Evolutionary conservation across 2,888 invertebrate genomes (phyloP).

Genomic region (Incurvaria masculella): DNA sequence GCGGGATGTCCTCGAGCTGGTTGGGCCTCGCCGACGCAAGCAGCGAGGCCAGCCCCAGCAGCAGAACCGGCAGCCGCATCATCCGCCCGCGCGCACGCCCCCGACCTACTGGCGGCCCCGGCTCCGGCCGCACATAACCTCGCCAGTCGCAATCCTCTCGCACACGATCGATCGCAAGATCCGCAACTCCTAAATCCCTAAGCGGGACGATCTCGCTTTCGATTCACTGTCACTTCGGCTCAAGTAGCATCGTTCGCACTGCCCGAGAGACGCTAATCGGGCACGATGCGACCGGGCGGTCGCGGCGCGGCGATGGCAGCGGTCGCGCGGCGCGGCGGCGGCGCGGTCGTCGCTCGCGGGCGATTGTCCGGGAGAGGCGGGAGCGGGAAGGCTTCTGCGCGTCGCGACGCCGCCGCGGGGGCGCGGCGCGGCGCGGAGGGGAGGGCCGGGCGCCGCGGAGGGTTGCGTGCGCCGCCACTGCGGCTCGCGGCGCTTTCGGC

Average conservation of each 20-base stretch:
- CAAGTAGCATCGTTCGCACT: background rate
- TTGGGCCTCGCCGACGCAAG: conserved; percentile 57
- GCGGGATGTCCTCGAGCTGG: conserved; percentile 87
- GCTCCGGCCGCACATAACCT: conserved; percentile 1
- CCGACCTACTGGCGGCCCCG: conserved; percentile 13
- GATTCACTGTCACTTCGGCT: background rate
- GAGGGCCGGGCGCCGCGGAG: conserved; percentile 15
- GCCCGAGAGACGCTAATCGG: no score
- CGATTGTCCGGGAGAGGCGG: conserved; percentile 9
- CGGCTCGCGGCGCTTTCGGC: conserved; percentile 36
- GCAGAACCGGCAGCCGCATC: conserved; percentile 32
- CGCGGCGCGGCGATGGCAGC: background rate
- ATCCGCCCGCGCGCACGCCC: conserved; percentile 17
- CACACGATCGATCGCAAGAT: background rate
- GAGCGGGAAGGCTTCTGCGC: background rate
- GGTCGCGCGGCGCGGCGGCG: conserved; percentile 1
- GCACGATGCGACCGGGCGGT: background rate
- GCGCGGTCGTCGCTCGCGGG: conserved; percentile 10
- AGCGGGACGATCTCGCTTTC: background rate
- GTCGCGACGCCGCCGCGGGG: conserved; percentile 23
- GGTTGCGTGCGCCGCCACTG: conserved; percentile 15
- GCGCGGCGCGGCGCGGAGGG: conserved; percentile 26
- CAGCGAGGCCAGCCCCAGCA: conserved; percentile 37
- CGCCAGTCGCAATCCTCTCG: background rate
- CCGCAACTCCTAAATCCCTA: no score